Evolutionary conservation across 2,797 vertebrate genomes (phyloP), one percentile per base, ranked within the genome.

Genomic region (Fistularia tabacaria): DNA sequence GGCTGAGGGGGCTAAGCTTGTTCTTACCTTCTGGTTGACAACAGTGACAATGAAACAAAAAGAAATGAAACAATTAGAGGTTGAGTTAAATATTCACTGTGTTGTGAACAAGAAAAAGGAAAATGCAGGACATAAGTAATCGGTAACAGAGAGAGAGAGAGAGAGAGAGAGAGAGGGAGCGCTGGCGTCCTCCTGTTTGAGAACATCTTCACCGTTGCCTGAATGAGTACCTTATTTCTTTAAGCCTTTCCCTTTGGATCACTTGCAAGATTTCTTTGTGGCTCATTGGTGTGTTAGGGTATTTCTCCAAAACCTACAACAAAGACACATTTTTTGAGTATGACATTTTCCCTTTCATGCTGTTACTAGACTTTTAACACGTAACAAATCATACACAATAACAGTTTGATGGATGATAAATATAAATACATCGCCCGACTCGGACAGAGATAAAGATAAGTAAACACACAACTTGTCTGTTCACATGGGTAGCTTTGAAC

Each of bases 211-310:
- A 5, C 15, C 7, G 54, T 6, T 56, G 45, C 46, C 44, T 8
- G 3, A 7, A 51, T 47, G 46, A 44, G 90, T 83, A 98, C 96
- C 96, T 98, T 85, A 99, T 99, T 76, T 98, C 96, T 73, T 98
- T 99, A 10, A 99, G 91, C 64, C 95, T 91, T 79, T 99, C 97
- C 77, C 93, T 93, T 89, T 99, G 97, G 89, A 99, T 99, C 52
- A 99, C 97, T 70, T 98, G 96, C 58, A 99, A 87, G 87, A 99
- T 99, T 84, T 99, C 96, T 77, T 98, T 99, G 88, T 99, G 97
- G 92, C 97, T 99, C 97, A 99, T 98, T 1, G 97, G 96, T 49
- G 96, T 98, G 71, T 98, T 98, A 0, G 95, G 96, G 41, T 98
- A 96, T 86, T 98, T 99, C 88, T 99, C 97, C 87, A 99, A 90